Evolutionary conservation across 2,113 vertebrate genomes (phyloP), one percentile per base, ranked within the genome.

Genomic region (Pionites leucogaster): DNA sequence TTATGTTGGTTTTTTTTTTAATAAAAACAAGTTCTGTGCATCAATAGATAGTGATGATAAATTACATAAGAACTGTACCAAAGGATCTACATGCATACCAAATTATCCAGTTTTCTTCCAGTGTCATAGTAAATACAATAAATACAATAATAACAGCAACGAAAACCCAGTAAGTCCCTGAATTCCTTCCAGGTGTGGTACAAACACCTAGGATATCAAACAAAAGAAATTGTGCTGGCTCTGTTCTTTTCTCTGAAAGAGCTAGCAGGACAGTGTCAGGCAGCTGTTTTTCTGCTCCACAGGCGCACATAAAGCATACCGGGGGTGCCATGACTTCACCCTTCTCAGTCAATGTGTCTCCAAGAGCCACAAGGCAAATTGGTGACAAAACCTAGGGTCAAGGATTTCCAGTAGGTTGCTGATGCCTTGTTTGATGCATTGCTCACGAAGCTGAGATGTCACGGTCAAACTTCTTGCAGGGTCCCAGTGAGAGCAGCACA

Each of bases 181-280:
- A 86, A 96, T 94, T 96, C 90, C 71, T 95, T 33, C 25, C 85
- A 93, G 70, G 74, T 86, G 19, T 77, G 50, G 42, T 41, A 86
- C 55, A 86, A 88, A 93, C 52, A 81, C 35, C 78, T n/a, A 93
- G 82, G 82, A 88, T 81, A 96, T 72, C 50, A 83, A 86, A 69
- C 65, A 65, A 75, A 88, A 84, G 37, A 52, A 95, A 91, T 93
- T 65, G 42, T 47, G 24, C 89, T 70, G 64, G 25, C 52, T 75
- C 50, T 1, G 1, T 35, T 72, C 14, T 77, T 93, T 92, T 42
- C 24, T 65, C 55, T 83, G 72, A 90, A 77, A 90, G 68, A 62
- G 37, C 57, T 93, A 62, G 27, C 82, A 79, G 71, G 44, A 82
- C 0, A 0, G 60, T 29, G 35, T 90, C 72, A 90, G 86, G 49